phyloP scores from a whole-genome alignment of 2,888 invertebrate genomes.

The Blera fallax region DNA sequence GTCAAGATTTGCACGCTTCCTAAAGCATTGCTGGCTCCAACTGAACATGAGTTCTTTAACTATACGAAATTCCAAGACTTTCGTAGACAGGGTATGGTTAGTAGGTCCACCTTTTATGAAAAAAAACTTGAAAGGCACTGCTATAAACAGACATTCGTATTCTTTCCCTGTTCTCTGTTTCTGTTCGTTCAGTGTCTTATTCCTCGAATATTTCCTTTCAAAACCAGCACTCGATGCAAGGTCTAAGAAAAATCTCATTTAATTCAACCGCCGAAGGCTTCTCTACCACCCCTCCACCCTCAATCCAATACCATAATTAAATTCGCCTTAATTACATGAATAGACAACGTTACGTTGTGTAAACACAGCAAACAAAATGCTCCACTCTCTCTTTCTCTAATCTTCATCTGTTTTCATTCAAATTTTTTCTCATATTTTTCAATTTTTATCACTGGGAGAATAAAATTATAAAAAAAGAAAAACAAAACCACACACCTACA shows the following conservation, averaged over 20 bases:
- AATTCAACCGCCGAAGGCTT: neutral
- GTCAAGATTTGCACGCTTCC: too few relatives aligned
- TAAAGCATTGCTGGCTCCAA: too few relatives aligned
- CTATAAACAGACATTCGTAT: too few relatives aligned
- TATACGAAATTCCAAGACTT: too few relatives aligned
- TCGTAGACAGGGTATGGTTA: too few relatives aligned
- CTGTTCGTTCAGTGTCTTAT: neutral
- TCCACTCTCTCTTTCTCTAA: neutral
- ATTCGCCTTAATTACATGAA: slow-evolving; percentile 41
- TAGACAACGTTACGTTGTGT: too few relatives aligned
- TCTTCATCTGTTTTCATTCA: slow-evolving; percentile 4
- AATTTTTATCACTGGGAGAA: slow-evolving; percentile 12
- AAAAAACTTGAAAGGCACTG: too few relatives aligned
- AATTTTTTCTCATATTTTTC: slow-evolving; percentile 1
- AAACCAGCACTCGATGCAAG: neutral
- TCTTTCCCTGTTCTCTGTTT: too few relatives aligned
- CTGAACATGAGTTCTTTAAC: too few relatives aligned
- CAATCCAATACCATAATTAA: slow-evolving; percentile 12
- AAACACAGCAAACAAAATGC: slow-evolving; percentile 26
- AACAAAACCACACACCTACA: slow-evolving; percentile 8
- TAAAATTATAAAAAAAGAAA: neutral
- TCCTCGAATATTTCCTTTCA: neutral
- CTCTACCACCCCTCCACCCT: neutral
- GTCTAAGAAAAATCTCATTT: neutral
- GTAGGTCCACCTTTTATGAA: too few relatives aligned